Evolutionary conservation across 2,113 vertebrate species (phyloP), one percentile per base, ranked within the genome.

Genomic region (Osmerus eperlanus): DNA sequence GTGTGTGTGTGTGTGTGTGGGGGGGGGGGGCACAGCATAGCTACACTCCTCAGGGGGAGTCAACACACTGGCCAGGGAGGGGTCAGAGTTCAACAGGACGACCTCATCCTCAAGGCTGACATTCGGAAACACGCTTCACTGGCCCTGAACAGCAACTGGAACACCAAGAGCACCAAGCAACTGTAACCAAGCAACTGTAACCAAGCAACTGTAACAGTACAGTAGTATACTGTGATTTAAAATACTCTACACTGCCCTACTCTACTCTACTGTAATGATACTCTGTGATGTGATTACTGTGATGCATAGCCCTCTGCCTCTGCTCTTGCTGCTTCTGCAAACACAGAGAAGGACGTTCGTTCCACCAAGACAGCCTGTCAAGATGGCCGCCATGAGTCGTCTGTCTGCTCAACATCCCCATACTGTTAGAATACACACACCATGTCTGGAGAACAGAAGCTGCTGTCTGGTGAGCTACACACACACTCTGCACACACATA

Each of bases 81-180:
- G 65, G 71, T 76, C 64, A 69, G 63, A 67, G 59, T 75, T 68
- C 69, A 75, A 47, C 18, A 29, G 72, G 60, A 60, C 32, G n/a
- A 6, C 36, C 52, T 11, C 15, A 55, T 8, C 23, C 29, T 0
- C 29, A 15, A 5, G 53, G 8, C 53, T 54, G 16, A 54, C 16
- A 12, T 23, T 23, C 21, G 21, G 21, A 23, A 23, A 23, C 21
- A 23, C 12, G 53, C 53, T 54, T 54, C 29, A 32, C 29, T 3
- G 29, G 4, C 29, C 29, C 29, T 3, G 29, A 32, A 32, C 29
- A 32, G 29, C 29, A 32, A 5, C 29, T 32, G 3, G 21, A 23
- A 23, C 21, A 23, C 21, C 21, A 23, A 23, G 21, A 23, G 21
- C 21, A 23, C 21, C 21, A 23, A 23, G 21, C 21, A 23, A 23